Evolutionary conservation across 2,888 invertebrate species (phyloP).

Genomic region (Lasioglossum pauxillum): DNA sequence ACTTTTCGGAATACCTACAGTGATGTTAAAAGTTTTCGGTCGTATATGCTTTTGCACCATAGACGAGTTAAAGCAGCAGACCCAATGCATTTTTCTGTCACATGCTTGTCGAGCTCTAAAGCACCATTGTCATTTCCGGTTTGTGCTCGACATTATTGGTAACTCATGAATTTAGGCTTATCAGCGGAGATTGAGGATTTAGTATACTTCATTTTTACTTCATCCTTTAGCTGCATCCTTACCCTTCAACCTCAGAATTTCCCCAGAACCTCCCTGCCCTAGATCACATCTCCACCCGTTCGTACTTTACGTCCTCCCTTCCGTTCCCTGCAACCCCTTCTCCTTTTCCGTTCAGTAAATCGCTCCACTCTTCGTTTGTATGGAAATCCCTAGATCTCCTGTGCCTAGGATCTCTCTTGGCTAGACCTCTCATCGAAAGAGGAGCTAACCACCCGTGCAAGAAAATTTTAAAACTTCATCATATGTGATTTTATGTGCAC

Average conservation of each 20-base stretch:
- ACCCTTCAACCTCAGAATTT: neutral
- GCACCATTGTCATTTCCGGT: neutral
- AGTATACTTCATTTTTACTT: neutral
- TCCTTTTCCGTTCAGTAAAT: neutral
- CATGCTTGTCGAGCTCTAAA: neutral
- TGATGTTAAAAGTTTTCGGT: neutral
- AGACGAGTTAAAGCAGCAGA: neutral
- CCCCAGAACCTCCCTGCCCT: neutral
- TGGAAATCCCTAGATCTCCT: no score
- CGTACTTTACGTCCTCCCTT: neutral
- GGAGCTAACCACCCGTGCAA: no score
- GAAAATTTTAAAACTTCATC: neutral
- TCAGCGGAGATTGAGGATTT: neutral
- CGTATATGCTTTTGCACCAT: neutral
- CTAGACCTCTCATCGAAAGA: neutral
- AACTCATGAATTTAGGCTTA: neutral
- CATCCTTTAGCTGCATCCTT: no score
- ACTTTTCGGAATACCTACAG: neutral
- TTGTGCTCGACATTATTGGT: neutral
- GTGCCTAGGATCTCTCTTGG: no score
- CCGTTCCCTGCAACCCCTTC: neutral
- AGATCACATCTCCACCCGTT: no score
- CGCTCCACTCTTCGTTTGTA: no score
- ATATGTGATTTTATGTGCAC: neutral
- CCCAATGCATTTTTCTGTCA: neutral